These are phyloP conservation scores for Cepphus grylle DNA, from an alignment of 2,113 vertebrate genomes.

Conservation along the genomic window DNA sequence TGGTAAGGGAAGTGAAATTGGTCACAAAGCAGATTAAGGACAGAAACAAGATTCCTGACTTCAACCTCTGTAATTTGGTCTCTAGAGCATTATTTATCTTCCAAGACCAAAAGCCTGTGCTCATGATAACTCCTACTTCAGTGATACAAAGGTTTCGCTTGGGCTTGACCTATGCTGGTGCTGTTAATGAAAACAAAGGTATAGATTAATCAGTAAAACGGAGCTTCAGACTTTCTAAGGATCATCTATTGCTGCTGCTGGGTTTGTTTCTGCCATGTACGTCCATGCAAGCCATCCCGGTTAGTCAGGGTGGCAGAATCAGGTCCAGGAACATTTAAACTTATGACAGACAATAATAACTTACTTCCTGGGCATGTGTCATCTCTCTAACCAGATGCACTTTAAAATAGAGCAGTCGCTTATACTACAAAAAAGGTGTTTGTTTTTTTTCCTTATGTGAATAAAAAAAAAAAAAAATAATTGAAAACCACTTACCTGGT, in stretches of 20 bases:
- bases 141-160: not conserved
- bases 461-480: conserved; percentile 7
- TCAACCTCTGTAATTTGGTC: not conserved
- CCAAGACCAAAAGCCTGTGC: not conserved
- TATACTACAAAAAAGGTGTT: not conserved
- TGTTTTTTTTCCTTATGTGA: conserved; percentile 19
- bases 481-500: conserved; percentile 78
- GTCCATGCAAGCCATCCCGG: not conserved
- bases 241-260: not conserved
- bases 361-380: conserved; percentile 38
- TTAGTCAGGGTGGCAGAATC: not conserved
- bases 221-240: not conserved
- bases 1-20: not conserved
- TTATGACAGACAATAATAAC: not conserved
- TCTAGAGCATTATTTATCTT: not conserved
- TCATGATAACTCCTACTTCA: not conserved
- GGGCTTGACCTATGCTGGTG: not conserved
- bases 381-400: conserved; percentile 28
- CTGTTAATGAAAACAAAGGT: not conserved
- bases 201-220: not conserved
- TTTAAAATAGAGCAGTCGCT: conserved; percentile 35
- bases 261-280: not conserved
- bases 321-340: not conserved
- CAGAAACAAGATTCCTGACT: not conserved
- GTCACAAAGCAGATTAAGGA: not conserved